phyloP scores from a whole-genome alignment of 1,140 invertebrate species.

The Thalassaphorura encarpata region DNA sequence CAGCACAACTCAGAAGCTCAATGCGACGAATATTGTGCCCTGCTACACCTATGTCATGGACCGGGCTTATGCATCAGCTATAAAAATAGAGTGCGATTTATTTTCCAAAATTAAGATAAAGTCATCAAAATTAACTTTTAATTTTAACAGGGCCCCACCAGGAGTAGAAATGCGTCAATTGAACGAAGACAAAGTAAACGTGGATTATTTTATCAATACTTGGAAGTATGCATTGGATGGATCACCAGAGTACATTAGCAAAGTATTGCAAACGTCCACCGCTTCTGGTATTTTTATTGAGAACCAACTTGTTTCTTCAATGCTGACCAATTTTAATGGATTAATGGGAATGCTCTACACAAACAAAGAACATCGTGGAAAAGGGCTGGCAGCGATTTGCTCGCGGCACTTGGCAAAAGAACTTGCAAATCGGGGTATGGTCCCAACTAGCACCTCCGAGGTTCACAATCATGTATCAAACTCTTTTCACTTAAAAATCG shows the following conservation, averaged over 20 bases:
- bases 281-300: slow-evolving; percentile 9
- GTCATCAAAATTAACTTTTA: neutral
- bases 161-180: neutral
- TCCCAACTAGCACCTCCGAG: slow-evolving; percentile 3
- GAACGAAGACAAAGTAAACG: neutral
- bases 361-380: slow-evolving; percentile 1
- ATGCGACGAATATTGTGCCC: neutral
- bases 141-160: neutral
- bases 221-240: slow-evolving; percentile 11
- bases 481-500: slow-evolving; percentile 3
- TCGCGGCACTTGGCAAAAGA: slow-evolving; percentile 1
- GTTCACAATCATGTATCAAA: neutral
- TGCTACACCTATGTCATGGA: neutral
- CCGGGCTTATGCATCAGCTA: neutral
- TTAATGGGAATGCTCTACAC: slow-evolving; percentile 10
- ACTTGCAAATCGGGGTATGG: neutral
- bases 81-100: neutral
- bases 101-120: neutral
- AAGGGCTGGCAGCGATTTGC: slow-evolving; percentile 3
- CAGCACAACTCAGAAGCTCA: slow-evolving; percentile 4
- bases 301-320: slow-evolving; percentile 6
- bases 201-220: slow-evolving; percentile 2
- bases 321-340: neutral
- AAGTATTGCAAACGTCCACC: neutral
- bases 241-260: neutral